Base-by-base conservation (phyloP, 1,140 invertebrate genomes). In the Leptinotarsa lineolata region DNA sequence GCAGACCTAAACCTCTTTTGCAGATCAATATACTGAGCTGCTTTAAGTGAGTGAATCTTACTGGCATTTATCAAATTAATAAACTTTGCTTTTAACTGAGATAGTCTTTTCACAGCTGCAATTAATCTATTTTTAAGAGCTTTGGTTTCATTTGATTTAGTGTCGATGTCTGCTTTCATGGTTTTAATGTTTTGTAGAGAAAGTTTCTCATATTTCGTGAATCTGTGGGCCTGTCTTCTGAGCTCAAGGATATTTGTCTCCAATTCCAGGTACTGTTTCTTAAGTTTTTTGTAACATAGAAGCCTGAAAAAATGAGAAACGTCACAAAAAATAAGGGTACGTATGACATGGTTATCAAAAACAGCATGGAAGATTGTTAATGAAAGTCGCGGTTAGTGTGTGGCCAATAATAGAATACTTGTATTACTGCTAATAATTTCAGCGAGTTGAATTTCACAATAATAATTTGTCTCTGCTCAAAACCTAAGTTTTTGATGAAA, bases 181-280 rank as follows among this genome's bases (percentile, higher is more conserved):
- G n/a, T 8, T 8, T 54, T 54, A 54, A 18, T 54, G 16, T 54
- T 54, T 15, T 54, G 5, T 54, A 54, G 3, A 16, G 48, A 15
- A 16, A 54, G 15, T 54, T 54, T 54, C n/a, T 54, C 48, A 54
- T 16, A 54, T 18, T 54, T 18, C 48, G n/a, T 54, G 48, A 54
- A 54, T 54, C 48, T 15, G n/a, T 15, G 15, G 16, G 48, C 48
- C 48, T 54, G 48, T 54, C 16, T 54, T 54, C 48, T 54, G 15
- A 54, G 48, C n/a, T 54, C 48, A 15, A 54, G 48, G 48, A 54
- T 54, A 54, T 54, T 54, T 54, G 48, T 54, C 48, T 54, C 48
- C 6, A 54, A 54, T 5, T 54, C 48, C 16, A 54, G 16, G n/a
- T 54, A 18, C 6, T 54, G 15, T 8, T 54, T 54, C 48, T 54